Evolutionary conservation across 2,888 invertebrate genomes (phyloP), one percentile per base, ranked within the genome.

Genomic region (Thereva nobilitata): DNA sequence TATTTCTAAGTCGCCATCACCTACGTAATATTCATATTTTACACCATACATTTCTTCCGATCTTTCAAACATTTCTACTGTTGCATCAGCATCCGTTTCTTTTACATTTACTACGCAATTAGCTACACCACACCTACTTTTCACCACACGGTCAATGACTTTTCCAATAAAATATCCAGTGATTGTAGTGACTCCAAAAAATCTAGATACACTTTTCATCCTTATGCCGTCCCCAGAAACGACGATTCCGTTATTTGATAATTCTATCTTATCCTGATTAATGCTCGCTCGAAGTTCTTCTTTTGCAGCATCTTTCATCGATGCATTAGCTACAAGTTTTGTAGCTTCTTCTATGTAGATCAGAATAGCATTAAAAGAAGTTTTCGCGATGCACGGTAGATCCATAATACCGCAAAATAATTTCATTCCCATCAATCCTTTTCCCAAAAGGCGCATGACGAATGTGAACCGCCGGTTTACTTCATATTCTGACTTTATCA

Each of bases 11-110:
- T 53, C 64, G 41, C 54, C 54, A 34, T 64, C 56, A 42, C 42
- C 56, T 42, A 56, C 42, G n/a, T 56, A 56, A 56, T 56, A 42
- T 56, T 56, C 44, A 56, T 56, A 56, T 56, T 44, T 56, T 40
- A 56, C n/a, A 7, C 34, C 55, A 41, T 55, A 50, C 35, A 50
- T 50, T 49, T 63, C 50, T 38, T 50, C 12, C 5, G 34, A 42
- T 38, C 41, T 41, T 49, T 37, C 4, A 52, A 64, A 64, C 38
- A 63, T 49, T 49, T 45, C 5, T 12, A 63, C 50, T n/a, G 23
- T 47, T 35, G 49, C n/a, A 38, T 45, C 44, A 10, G 47, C 40
- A 10, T 47, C 38, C 41, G 49, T 45, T 63, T 63, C 23, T 12
- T n/a, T n/a, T n/a, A n/a, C n/a, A n/a, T n/a, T n/a, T n/a, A n/a